Evolutionary conservation across 2,888 invertebrate species (phyloP).

Genomic region (Morpho helenor): DNA sequence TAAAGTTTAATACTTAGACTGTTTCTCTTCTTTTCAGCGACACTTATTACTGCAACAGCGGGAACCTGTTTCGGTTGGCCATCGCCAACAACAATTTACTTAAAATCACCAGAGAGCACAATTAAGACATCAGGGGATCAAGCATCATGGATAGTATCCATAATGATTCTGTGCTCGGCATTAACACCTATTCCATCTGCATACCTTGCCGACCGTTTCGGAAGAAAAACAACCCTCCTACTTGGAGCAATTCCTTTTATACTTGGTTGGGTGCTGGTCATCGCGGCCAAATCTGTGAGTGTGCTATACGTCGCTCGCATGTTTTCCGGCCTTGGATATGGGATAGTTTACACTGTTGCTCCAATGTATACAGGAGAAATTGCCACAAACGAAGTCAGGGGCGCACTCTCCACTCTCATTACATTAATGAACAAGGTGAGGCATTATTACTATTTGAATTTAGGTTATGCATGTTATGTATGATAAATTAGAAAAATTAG

Average conservation of each 20-base stretch:
- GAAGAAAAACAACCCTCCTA: constrained; percentile 83
- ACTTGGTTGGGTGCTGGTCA: constrained; percentile 81
- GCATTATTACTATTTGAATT: constrained; percentile 22
- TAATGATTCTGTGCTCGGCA: constrained; percentile 82
- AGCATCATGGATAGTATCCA: constrained; percentile 82
- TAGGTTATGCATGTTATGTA: not conserved
- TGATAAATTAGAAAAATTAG: too few species aligned
- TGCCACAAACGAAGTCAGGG: constrained; percentile 80
- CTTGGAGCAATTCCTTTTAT: constrained; percentile 80
- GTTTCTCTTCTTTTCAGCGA: constrained; percentile 58
- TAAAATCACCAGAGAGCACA: constrained; percentile 60
- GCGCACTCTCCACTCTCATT: constrained; percentile 81
- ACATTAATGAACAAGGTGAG: constrained; percentile 78
- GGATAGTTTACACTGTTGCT: constrained; percentile 79
- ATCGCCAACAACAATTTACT: constrained; percentile 78
- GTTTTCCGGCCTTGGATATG: constrained; percentile 82
- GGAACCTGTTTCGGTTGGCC: constrained; percentile 81
- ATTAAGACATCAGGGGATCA: constrained; percentile 72
- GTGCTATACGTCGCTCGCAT: constrained; percentile 80
- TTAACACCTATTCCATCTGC: constrained; percentile 81
- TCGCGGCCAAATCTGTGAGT: constrained; percentile 75
- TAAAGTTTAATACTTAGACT: not conserved
- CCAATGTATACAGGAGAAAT: constrained; percentile 83
- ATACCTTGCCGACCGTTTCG: constrained; percentile 81
- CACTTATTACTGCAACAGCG: constrained; percentile 74